Evolutionary conservation across 2,888 invertebrate species (phyloP), one percentile per base, ranked within the genome.

Genomic region (Tolmerus cingulatus): DNA sequence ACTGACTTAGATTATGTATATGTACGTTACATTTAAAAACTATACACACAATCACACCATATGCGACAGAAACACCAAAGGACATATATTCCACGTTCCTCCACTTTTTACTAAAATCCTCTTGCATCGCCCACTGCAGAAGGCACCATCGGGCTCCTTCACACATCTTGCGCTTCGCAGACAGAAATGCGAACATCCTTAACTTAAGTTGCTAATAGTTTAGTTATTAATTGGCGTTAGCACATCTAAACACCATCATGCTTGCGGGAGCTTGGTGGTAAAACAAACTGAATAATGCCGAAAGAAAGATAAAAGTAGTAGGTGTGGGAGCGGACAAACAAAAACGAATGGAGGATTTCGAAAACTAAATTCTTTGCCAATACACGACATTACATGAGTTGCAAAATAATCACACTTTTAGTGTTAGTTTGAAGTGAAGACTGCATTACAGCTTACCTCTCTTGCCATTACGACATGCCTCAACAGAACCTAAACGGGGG

Each of bases 391-490:
- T 79, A 46, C 27, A 78, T 55, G 43, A 66, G 66, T 51, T 27
- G 23, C 79, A 79, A 46, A 46, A 79, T 79, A 79, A 79, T 79
- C 51, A 79, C 66, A 66, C n/a, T 16, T 19, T 66, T 66, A 23
- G 23, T 19, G 23, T 66, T 27, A 78, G 30, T 79, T 46, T 14
- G 46, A 43, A 34, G 46, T 43, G 51, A 79, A 46, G 46, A 46
- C 51, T 51, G 46, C 51, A 79, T 27, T 55, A 79, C 27, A 30
- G 90, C 92, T 91, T 90, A 93, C 93, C 93, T 93, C 93, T 92
- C 93, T 93, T 92, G 93, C 93, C 93, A 93, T 93, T 92, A 93
- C 93, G 92, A 92, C 93, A 93, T 93, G 92, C 91, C 92, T 92
- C 92, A 92, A 91, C 92, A 92, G 91, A 91, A 91, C 91, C 92